Evolutionary conservation across 1,140 invertebrate species (phyloP).

Genomic region (Chironomus striatipennis): DNA sequence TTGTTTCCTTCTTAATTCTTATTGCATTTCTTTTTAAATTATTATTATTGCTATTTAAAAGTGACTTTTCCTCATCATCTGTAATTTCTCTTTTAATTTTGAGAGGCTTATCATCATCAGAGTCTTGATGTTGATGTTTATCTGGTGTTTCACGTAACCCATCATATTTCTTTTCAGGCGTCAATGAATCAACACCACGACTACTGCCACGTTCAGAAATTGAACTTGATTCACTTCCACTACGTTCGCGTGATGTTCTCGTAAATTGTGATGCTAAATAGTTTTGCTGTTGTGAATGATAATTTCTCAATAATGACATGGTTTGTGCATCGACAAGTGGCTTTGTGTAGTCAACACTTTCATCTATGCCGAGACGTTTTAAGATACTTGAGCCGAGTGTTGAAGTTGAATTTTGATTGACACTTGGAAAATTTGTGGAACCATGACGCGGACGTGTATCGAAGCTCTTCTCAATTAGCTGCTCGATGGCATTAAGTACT

Average conservation of each 20-base stretch:
- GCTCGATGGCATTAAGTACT: conserved; percentile 90
- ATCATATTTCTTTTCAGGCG: conserved; percentile 64
- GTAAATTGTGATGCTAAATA: conserved; percentile 48
- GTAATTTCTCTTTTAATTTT: conserved; percentile 21
- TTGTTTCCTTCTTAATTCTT: conserved; percentile 43
- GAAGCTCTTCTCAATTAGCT: conserved; percentile 95
- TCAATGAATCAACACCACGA: conserved; percentile 58
- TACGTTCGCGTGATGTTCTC: conserved; percentile 56
- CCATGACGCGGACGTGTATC: conserved; percentile 72
- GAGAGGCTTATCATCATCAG: conserved; percentile 26
- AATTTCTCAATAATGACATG: conserved; percentile 68
- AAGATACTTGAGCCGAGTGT: conserved; percentile 81
- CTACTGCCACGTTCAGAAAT: conserved; percentile 69
- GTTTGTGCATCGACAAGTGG: conserved; percentile 78
- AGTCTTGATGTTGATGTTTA: conserved; percentile 37
- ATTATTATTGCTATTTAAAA: conserved; percentile 34
- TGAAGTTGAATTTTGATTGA: conserved; percentile 39
- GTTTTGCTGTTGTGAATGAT: conserved; percentile 54
- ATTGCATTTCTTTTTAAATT: conserved; percentile 30
- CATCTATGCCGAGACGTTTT: conserved; percentile 87
- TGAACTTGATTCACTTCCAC: conserved; percentile 77
- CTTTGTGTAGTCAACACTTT: conserved; percentile 86
- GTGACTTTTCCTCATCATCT: conserved; percentile 27
- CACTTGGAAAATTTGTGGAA: conserved; percentile 46
- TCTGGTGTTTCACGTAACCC: conserved; percentile 65